Base-by-base conservation (phyloP, 1,140 invertebrate species). In the Pogonognathellus flavescens region DNA sequence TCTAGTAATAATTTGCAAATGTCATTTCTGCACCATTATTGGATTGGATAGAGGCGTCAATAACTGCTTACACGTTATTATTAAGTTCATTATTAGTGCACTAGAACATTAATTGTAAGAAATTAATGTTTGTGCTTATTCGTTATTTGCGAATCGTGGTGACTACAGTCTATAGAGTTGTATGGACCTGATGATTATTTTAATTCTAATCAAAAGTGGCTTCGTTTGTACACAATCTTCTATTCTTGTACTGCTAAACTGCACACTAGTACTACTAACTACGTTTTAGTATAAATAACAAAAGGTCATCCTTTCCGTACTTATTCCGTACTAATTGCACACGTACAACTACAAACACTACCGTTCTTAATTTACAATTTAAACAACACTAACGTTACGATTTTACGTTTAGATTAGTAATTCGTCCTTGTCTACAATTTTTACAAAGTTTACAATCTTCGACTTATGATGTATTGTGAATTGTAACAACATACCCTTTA, bases 1-100 rank as follows among this genome's bases (percentile, higher is more conserved):
- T 76, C 70, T 76, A 41, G 6, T 41, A 41, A 6, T 41, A 76
- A 76, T 76, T 76, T 76, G 70, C 70, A 76, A 76, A 76, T 76
- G 70, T 76, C 70, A 76, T 76, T 76, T 76, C n/a, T 50, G 70
- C 70, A 76, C 70, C 70, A 76, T 76, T 70, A 60, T 60, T 60
- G 25, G 41, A 76, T 76, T 76, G 70, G 70, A 76, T 41, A 49
- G 70, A 76, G 70, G 70, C 70, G 25, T 76, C 70, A 76, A 76
- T 76, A 76, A 76, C 49, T 76, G 70, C 70, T 49, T 76, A 76
- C 49, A 76, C 41, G 6, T 41, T 41, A 41, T 41, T 41, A 41
- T 41, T 41, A 76, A 76, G 70, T 76, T 76, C 70, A 76, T 76
- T 41, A 41, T 41, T 31, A 49, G 41, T 76, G 70, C 70, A 76